Base-by-base conservation (phyloP, 2,888 invertebrate species). In the Aradus depressus region DNA sequence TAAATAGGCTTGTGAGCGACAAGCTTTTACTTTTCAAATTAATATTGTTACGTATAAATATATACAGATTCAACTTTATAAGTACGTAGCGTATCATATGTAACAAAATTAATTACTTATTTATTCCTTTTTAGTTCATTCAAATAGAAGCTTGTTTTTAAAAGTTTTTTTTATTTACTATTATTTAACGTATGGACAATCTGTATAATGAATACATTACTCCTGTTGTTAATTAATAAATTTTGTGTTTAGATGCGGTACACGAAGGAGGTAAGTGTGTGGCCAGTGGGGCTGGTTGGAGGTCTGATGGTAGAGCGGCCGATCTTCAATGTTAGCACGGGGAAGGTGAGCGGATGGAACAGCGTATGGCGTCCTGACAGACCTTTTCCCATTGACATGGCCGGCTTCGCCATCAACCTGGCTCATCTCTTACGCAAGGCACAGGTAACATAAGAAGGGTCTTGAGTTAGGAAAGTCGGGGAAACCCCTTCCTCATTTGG, bases 301-400 rank as follows among this genome's bases (percentile, higher is more conserved):
- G 92, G 93, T 1, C 73, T 96, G 64, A 78, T 89, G 69, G 93
- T 92, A 0, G 97, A 98, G 68, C 79, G 82, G 64, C 96, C 97
- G 0, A 65, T 88, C 10, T 75, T 95, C 3, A 72, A 79, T 64
- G 70, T 72, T 2, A 68, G 74, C 54, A 80, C 70, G 43, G 76
- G 74, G 31, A 74, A 72, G 62, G 76, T 82, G 3, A 67, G 66
- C 10, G 77, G 77, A 10, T 85, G 78, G 66, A 77, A 76, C 60
- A 81, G 84, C 0, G 84, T 80, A 1, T 97, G 92, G 89, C 84
- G 85, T 63, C 85, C 92, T 0, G 81, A 89, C 61, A 73, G 97
- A 54, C 84, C 87, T 0, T 98, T 96, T 72, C 93, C 97, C 1
- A 80, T 95, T 31, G 97, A 98, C 64, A 98, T 98, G 97, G 97